Conservation (phyloP, 2,888 invertebrate genomes). For the Callosobruchus maculatus region DNA sequence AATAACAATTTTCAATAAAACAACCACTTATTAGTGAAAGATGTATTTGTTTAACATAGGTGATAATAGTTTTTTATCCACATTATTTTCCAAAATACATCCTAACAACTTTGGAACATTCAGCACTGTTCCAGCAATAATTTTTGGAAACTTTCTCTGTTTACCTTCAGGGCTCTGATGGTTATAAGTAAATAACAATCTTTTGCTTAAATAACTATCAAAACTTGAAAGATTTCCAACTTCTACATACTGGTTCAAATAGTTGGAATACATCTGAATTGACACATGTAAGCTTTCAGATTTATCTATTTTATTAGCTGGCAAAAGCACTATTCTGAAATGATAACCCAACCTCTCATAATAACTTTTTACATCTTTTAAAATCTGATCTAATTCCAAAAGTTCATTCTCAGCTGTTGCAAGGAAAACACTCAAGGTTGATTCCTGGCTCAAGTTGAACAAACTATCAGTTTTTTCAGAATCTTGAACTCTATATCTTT, state of each 20-base stretch:
- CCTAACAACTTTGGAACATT: slow-evolving; percentile 73
- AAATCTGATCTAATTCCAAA: slow-evolving; percentile 54
- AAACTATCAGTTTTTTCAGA: slow-evolving; percentile 48
- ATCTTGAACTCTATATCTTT: slow-evolving; percentile 59
- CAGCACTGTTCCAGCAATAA: slow-evolving; percentile 70
- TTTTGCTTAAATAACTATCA: slow-evolving; percentile 72
- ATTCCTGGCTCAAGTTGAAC: slow-evolving; percentile 67
- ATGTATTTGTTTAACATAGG: slow-evolving; percentile 9
- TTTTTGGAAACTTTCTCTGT: slow-evolving; percentile 58
- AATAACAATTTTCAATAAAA: background rate
- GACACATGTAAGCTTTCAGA: slow-evolving; percentile 67
- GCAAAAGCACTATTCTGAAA: slow-evolving; percentile 60
- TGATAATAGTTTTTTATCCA: slow-evolving; percentile 13
- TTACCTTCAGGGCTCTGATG: slow-evolving; percentile 41
- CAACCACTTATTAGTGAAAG: background rate
- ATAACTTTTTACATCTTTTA: slow-evolving; percentile 53
- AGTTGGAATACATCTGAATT: slow-evolving; percentile 72
- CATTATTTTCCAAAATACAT: slow-evolving; percentile 66
- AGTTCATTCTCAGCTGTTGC: slow-evolving; percentile 49
- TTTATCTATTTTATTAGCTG: slow-evolving; percentile 59
- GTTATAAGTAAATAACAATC: slow-evolving; percentile 67
- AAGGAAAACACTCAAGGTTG: slow-evolving; percentile 65
- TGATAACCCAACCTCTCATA: slow-evolving; percentile 66
- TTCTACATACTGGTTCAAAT: slow-evolving; percentile 62
- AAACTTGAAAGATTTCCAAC: slow-evolving; percentile 71